A percentile compares a stretch with the other conserved stretches of the same genome.
These are phyloP conservation scores for Clamator glandarius DNA, from an alignment of 2,797 vertebrate genomes.

Conservation along the genomic window DNA sequence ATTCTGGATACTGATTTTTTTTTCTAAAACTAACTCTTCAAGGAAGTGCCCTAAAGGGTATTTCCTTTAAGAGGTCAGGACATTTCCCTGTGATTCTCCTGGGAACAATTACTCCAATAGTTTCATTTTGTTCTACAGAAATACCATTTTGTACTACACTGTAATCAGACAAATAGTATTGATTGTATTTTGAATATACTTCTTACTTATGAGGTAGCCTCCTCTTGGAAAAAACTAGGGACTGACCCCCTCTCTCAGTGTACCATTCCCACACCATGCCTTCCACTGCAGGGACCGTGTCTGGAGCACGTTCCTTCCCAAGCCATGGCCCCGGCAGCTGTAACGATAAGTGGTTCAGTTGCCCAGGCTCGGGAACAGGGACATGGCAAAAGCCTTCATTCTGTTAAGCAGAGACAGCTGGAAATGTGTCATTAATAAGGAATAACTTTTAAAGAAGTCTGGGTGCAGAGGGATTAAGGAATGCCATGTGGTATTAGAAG, in stretches of 20 bases:
- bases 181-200: background rate
- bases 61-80: background rate
- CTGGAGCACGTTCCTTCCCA: background rate
- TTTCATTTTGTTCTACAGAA: background rate
- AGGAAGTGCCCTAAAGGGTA: background rate
- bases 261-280: background rate
- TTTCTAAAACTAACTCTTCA: background rate
- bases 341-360: background rate
- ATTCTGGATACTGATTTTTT: background rate
- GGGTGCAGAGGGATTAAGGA: slow-evolving; percentile 36
- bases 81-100: background rate
- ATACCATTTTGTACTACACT: background rate
- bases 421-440: slow-evolving; percentile 35
- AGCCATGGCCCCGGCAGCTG: background rate
- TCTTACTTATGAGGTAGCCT: background rate
- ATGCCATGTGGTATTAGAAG: slow-evolving; percentile 32
- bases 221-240: background rate
- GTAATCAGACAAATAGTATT: background rate
- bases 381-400: background rate
- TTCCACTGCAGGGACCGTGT: background rate
- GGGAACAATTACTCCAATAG: background rate
- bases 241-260: background rate
- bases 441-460: slow-evolving; percentile 39
- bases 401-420: background rate
- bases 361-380: background rate